Evolutionary conservation across 2,113 vertebrate genomes (phyloP), one percentile per base, ranked within the genome.

Genomic region (Synodontis membranacea): DNA sequence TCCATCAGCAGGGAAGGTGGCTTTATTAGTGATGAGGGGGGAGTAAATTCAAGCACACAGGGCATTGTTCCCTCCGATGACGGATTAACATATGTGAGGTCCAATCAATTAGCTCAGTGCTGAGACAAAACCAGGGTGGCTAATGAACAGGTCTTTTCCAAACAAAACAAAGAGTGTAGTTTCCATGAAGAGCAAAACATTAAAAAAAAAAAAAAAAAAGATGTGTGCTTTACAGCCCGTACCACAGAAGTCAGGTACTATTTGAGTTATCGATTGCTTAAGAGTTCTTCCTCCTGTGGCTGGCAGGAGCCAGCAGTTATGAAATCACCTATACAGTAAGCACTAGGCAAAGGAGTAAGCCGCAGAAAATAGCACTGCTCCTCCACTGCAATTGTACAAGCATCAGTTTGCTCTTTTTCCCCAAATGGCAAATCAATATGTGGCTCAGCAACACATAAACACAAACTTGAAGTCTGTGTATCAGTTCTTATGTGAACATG

Each of bases 1-100:
- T 96, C 94, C 95, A 95, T 96, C 95, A 96, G 95, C 94, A 94
- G 96, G 96, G 96, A 95, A 94, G 93, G 92, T 89, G 92, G 96
- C 94, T 97, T 97, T 96, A 95, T 97, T 96, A 96, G 96, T 94
- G 91, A 93, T 89, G 90, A 90, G 90, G 81, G 86, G 91, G 89
- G 68, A 91, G 90, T 90, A 92, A 92, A 93, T 92, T 93, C 83
- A 90, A 93, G 91, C 91, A 90, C 87, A 91, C 85, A 85, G 50
- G 89, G 89, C 80, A 90, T 86, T 90, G 88, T 84, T 90, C 79
- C 87, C 88, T 89, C 87, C 82, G 39, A 84, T 86, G 88, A 75
- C 82, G 84, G 89, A 90, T 90, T 88, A 90, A 88, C 82, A 88
- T 87, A 86, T 64, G 83, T 80, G 86, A 84, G 86, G 48, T 68